phyloP scores from a whole-genome alignment of 2,797 vertebrate species.

The Eidolon dupreanum region DNA sequence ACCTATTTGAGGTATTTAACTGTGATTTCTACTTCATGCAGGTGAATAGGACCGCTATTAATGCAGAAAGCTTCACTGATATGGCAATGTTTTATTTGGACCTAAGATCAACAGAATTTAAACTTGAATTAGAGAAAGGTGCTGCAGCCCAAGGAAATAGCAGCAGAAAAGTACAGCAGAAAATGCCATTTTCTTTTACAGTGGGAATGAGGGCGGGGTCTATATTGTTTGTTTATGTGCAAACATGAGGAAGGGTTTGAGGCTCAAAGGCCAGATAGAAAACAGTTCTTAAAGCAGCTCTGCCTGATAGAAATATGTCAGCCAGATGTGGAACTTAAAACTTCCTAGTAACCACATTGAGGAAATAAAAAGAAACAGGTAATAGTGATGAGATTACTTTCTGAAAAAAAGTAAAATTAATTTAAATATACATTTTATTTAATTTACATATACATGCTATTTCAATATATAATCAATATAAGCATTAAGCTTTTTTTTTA shows the following conservation, averaged over 20 bases:
- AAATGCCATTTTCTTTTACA: background rate
- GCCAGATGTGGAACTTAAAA: background rate
- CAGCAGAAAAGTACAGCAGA: background rate
- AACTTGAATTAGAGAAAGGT: background rate
- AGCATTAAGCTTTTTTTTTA: background rate
- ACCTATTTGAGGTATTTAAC: background rate
- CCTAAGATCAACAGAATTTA: background rate
- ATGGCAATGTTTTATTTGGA: background rate
- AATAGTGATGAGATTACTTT: background rate
- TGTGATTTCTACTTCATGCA: background rate
- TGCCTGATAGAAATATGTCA: background rate
- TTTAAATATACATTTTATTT: background rate
- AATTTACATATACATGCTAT: background rate
- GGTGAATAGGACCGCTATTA: background rate
- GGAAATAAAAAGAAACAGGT: background rate
- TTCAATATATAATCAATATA: background rate
- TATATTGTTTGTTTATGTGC: background rate
- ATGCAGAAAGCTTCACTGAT: background rate
- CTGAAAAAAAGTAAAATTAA: background rate
- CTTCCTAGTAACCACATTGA: background rate
- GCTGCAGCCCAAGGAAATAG: background rate
- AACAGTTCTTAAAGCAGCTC: constrained; percentile 17
- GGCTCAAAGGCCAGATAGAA: background rate
- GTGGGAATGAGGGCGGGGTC: background rate
- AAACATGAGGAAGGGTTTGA: background rate